Percentiles rank a stretch among this genome's conserved stretches.
phyloP scores from a whole-genome alignment of 2,113 vertebrate species.

The Ailuropoda melanoleuca region DNA sequence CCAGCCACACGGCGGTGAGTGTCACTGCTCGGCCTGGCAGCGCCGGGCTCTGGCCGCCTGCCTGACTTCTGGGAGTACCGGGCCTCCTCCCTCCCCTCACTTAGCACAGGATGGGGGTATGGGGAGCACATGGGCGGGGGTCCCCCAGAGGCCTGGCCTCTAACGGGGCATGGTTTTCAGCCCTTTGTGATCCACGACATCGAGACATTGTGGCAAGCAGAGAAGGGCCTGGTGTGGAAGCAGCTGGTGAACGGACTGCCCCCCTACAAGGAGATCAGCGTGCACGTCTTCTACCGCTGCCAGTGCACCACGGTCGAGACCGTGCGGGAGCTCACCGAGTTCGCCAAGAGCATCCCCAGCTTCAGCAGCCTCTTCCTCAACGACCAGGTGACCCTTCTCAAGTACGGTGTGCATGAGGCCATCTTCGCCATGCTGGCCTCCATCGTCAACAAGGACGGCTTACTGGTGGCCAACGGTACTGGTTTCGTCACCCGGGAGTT shows the following conservation, averaged over 20 bases:
- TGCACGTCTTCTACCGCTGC: conserved; percentile 98
- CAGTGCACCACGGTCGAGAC: conserved; percentile 98
- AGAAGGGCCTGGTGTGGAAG: conserved; percentile 97
- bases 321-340: conserved; percentile 96
- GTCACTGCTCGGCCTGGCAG: background rate
- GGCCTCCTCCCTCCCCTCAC: background rate
- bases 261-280: conserved; percentile 95
- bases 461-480: conserved; percentile 95
- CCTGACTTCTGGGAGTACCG: background rate
- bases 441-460: conserved; percentile 98
- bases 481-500: conserved; percentile 98
- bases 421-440: conserved; percentile 99
- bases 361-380: conserved; percentile 96
- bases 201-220: conserved; percentile 96
- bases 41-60: background rate
- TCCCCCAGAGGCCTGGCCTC: background rate
- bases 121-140: background rate
- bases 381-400: conserved; percentile 97
- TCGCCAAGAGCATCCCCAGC: conserved; percentile 98
- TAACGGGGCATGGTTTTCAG: conserved; percentile 81
- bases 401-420: conserved; percentile 97
- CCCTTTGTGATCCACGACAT: conserved; percentile 98
- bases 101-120: background rate
- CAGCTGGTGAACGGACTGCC: conserved; percentile 93
- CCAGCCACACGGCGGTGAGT: conserved; percentile 93